Evolutionary conservation across 2,113 vertebrate species (phyloP), one percentile per base, ranked within the genome.

Genomic region (Caloenas nicobarica): DNA sequence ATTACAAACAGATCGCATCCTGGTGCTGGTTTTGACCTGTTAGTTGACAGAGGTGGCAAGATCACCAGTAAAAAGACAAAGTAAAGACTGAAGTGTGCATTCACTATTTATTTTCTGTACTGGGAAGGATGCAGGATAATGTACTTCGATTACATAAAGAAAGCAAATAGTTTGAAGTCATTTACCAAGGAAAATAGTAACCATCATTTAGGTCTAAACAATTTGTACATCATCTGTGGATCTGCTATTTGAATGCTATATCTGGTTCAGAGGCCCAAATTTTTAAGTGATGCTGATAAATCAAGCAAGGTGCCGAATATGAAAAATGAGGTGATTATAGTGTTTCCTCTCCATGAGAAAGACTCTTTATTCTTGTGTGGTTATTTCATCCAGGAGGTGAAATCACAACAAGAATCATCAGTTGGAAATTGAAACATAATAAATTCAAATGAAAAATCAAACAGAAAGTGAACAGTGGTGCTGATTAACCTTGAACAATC

Each of bases 401-500:
- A 91, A 84, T 86, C 60, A n/a, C 78, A 86, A 80, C 53, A 91
- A 69, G 72, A 85, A 84, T 90, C 65, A 89, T 79, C 73, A 53
- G 61, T 3, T 92, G 65, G 57, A 89, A 96, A 73, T 38, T 23
- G 79, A 88, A 94, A 90, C 82, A 84, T 91, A 94, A 95, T 60
- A 91, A 81, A 96, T 94, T 96, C 80, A 92, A 95, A 95, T 92
- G 83, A 92, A 83, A 94, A 94, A 81, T 88, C 76, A 84, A 71
- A 91, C 5, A 26, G 46, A 78, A 90, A 73, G 38, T 69, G 61
- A 95, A 50, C 65, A 72, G 65, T 65, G n/a, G 16, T n/a, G 34
- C 72, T 95, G 86, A 96, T 95, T 96, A 94, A 95, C 95, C 94
- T 97, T 91, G 90, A 93, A 36, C 5, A 19, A 94, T 71, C 48